Evolutionary conservation across 2,888 invertebrate genomes (phyloP).

Genomic region (Candidula unifasciata): DNA sequence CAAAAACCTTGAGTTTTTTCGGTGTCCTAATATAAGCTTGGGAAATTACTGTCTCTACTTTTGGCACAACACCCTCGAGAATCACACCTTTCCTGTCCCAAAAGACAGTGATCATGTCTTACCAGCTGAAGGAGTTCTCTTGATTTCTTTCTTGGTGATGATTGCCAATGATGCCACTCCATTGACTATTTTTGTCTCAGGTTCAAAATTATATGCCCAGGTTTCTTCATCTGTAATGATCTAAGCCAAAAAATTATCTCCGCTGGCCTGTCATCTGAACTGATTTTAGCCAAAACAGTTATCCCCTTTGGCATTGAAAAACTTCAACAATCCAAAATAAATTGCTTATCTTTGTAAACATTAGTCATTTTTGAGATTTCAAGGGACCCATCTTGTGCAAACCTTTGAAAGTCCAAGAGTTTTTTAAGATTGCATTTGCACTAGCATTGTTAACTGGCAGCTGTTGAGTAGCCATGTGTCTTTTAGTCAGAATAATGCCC

Average conservation of each 20-base stretch:
- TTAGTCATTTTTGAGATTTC: background rate
- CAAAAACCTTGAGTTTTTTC: too few species aligned
- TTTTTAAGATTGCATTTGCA: background rate
- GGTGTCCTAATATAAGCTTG: too few species aligned
- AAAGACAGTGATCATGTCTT: too few species aligned
- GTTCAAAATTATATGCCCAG: too few species aligned
- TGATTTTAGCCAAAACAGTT: background rate
- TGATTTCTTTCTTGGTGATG: too few species aligned
- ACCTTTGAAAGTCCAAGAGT: background rate
- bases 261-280: background rate
- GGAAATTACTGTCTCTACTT: too few species aligned
- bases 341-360: background rate
- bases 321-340: background rate
- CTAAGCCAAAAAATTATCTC: background rate
- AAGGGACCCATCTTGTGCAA: constrained; percentile 7
- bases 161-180: too few species aligned
- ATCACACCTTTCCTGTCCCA: too few species aligned
- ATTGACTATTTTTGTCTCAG: too few species aligned
- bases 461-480: background rate
- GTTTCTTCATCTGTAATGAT: too few species aligned
- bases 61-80: too few species aligned
- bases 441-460: background rate
- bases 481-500: constrained; percentile 11
- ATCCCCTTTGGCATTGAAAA: constrained; percentile 1
- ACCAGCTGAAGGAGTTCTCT: too few species aligned